Percentiles rank a stretch among this genome's conserved stretches.
These are phyloP conservation scores for Melipona beecheii DNA, from an alignment of 2,888 invertebrate genomes.

Conservation along the genomic window DNA sequence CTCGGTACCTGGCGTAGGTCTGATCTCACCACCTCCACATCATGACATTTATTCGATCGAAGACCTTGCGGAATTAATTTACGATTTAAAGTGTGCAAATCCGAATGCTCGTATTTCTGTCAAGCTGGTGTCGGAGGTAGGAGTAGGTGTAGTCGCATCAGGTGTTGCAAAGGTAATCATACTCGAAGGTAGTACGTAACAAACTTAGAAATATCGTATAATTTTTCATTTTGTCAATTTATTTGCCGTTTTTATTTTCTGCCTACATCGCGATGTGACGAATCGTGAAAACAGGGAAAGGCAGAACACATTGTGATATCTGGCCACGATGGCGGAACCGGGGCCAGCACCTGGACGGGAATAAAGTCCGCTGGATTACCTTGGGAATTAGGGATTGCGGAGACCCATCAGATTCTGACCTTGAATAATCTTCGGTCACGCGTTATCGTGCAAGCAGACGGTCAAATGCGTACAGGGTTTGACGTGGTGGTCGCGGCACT, in stretches of 20 bases:
- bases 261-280: too few relatives aligned
- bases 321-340: constrained; percentile 99
- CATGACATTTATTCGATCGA: constrained; percentile 99
- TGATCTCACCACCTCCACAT: constrained; percentile 99
- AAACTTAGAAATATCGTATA: neutral
- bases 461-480: constrained; percentile 97
- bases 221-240: neutral
- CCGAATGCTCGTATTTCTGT: constrained; percentile 97
- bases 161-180: constrained; percentile 95
- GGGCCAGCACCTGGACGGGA: constrained; percentile 99
- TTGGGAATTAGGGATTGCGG: constrained; percentile 99
- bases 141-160: constrained; percentile 99
- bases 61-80: constrained; percentile 98
- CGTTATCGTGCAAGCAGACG: constrained; percentile 98
- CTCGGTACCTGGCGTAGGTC: constrained; percentile 97
- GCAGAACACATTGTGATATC: constrained; percentile 99
- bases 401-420: constrained; percentile 98
- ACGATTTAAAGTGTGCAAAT: constrained; percentile 98
- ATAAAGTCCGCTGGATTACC: constrained; percentile 99
- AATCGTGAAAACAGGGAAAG: constrained; percentile 89
- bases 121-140: constrained; percentile 98
- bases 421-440: constrained; percentile 96
- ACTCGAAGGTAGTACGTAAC: neutral
- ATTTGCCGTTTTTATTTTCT: too few relatives aligned
- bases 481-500: constrained; percentile 98